These are phyloP conservation scores for Ceratotherium simum DNA, from an alignment of 2,113 vertebrate species.

Conservation along the genomic window DNA sequence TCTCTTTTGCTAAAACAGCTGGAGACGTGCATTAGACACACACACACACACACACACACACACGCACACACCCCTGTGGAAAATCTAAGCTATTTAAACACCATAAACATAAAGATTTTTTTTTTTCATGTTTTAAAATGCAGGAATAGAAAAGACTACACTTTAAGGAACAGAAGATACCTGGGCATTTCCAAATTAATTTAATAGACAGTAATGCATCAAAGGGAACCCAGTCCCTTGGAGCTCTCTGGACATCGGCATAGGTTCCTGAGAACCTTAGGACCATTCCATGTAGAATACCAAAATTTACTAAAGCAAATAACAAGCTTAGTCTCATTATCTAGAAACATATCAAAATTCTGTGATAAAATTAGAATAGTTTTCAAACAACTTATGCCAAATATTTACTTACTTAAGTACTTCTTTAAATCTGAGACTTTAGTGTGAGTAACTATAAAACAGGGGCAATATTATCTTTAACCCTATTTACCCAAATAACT, in stretches of 20 bases:
- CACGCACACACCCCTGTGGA: background rate
- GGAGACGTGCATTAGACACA: background rate
- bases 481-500: background rate
- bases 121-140: constrained; percentile 9
- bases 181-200: constrained; percentile 31
- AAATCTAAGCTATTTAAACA: constrained; percentile 34
- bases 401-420: background rate
- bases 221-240: background rate
- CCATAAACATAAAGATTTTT: background rate
- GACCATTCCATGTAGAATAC: background rate
- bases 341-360: constrained; percentile 12
- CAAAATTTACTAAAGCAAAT: constrained; percentile 39
- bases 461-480: background rate
- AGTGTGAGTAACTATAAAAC: constrained; percentile 7
- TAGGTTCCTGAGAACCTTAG: constrained; percentile 3
- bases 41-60: background rate
- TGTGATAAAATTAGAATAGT: background rate
- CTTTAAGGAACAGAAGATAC: background rate
- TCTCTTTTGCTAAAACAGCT: background rate
- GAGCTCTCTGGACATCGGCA: background rate
- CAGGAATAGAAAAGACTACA: background rate
- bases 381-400: constrained; percentile 22
- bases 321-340: background rate
- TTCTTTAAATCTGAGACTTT: constrained; percentile 25
- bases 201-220: background rate